Conservation (phyloP, 2,888 invertebrate species). For the Trichacis sp. region DNA sequence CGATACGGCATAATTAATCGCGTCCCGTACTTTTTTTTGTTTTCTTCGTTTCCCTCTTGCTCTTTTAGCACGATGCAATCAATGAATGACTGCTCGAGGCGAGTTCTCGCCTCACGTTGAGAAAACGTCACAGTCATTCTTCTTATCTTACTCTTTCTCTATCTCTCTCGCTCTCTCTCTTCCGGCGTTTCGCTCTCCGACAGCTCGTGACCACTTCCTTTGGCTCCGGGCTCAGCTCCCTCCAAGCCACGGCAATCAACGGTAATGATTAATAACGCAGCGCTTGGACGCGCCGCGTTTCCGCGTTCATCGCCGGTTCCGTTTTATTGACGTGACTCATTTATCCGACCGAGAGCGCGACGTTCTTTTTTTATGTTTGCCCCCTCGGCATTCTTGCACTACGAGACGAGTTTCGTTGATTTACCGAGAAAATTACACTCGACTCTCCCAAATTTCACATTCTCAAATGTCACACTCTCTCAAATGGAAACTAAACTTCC, state of each 20-base stretch:
- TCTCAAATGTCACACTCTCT: too few relatives aligned
- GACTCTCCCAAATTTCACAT: too few relatives aligned
- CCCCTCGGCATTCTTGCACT: too few relatives aligned
- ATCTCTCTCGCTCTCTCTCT: conserved; percentile 27
- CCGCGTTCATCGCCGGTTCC: conserved; percentile 13
- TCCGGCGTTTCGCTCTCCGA: conserved; percentile 28
- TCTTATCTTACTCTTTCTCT: conserved; percentile 29
- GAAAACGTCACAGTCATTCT: conserved; percentile 29
- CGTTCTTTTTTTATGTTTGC: too few relatives aligned
- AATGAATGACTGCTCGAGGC: conserved; percentile 30
- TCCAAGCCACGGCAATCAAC: conserved; percentile 22
- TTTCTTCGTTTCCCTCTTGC: not conserved
- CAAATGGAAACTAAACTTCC: too few relatives aligned
- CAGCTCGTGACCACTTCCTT: conserved; percentile 19
- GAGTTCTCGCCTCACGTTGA: conserved; percentile 19
- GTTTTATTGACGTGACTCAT: conserved; percentile 17
- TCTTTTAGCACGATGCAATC: too few relatives aligned
- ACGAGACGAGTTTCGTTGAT: too few relatives aligned
- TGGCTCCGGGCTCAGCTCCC: conserved; percentile 14
- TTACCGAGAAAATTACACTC: too few relatives aligned
- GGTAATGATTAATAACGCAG: conserved; percentile 27
- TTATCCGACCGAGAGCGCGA: not conserved
- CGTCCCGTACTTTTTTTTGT: conserved; percentile 10
- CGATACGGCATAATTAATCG: conserved; percentile 17
- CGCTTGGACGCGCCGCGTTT: conserved; percentile 20